A percentile compares a stretch with the other conserved stretches of the same genome.
Evolutionary conservation across 92 coral and sea anemone species (phyloP).

Genomic region (Micromussa lordhowensis): DNA sequence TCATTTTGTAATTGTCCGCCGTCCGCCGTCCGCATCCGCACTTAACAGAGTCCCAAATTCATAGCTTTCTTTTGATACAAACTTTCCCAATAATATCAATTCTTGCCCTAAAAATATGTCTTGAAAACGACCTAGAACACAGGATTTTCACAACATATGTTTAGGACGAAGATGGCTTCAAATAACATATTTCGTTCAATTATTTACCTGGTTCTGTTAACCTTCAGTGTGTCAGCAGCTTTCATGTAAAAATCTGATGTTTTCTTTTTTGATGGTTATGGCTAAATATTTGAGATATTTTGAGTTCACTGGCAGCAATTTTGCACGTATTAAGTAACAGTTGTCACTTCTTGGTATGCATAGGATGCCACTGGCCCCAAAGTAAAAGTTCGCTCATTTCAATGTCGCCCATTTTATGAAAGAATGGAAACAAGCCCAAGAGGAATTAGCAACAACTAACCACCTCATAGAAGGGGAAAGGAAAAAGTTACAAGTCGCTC

Average conservation of each 20-base stretch:
- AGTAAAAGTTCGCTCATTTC: slow-evolving; percentile 34
- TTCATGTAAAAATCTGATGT: slow-evolving; percentile 55
- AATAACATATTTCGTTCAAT: slow-evolving; percentile 14
- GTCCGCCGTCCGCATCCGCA: no score
- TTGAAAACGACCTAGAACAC: slow-evolving; percentile 15
- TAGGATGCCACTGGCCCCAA: slow-evolving; percentile 35
- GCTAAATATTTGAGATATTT: slow-evolving; percentile 29
- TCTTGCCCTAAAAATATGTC: slow-evolving; percentile 30
- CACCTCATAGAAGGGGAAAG: slow-evolving; percentile 17
- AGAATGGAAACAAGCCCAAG: slow-evolving; percentile 35
- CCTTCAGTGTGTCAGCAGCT: background rate
- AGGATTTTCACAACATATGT: background rate
- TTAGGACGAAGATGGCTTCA: slow-evolving; percentile 11
- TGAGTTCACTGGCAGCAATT: slow-evolving; percentile 25
- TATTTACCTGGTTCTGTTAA: slow-evolving; percentile 17
- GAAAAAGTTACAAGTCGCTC: slow-evolving; percentile 29
- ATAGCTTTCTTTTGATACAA: no score
- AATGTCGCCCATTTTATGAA: slow-evolving; percentile 50
- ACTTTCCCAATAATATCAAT: background rate
- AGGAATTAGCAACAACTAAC: slow-evolving; percentile 35
- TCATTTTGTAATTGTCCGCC: no score
- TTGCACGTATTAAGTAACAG: slow-evolving; percentile 13
- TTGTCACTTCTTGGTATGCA: slow-evolving; percentile 34
- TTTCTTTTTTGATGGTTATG: slow-evolving; percentile 24
- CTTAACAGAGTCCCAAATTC: no score